phyloP scores from a whole-genome alignment of 2,888 invertebrate genomes.

The Hemistola chrysoprasaria region DNA sequence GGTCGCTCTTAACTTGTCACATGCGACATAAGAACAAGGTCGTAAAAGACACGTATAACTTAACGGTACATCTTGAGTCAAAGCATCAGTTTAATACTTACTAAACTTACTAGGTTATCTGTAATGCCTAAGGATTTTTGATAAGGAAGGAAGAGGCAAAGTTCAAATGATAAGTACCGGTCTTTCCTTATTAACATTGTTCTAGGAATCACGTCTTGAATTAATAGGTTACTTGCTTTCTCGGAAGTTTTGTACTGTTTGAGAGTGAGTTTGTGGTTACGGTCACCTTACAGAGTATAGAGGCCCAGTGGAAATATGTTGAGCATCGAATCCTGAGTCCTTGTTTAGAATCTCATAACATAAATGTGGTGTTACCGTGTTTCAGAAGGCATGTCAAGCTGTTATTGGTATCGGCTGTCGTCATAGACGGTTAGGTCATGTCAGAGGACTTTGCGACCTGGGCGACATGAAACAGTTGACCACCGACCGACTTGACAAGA shows the following conservation, averaged over 20 bases:
- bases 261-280: no score
- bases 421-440: no score
- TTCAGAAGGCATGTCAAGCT: no score
- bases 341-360: no score
- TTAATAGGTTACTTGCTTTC: conserved; percentile 14
- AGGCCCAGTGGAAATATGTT: no score
- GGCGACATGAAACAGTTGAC: no score
- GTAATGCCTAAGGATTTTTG: conserved; percentile 18
- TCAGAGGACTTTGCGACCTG: no score
- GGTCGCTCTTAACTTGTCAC: conserved; percentile 10
- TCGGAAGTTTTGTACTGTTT: conserved; percentile 7
- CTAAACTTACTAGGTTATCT: conserved; percentile 22
- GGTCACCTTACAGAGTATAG: no score
- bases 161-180: conserved; percentile 13
- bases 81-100: conserved; percentile 23
- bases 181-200: conserved; percentile 26
- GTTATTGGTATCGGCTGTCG: no score
- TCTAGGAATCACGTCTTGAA: conserved; percentile 24
- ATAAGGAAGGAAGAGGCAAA: conserved; percentile 24
- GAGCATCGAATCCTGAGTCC: no score
- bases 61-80: conserved; percentile 37
- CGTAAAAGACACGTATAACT: conserved; percentile 17
- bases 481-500: no score
- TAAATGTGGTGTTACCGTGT: no score
- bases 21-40: conserved; percentile 7